A percentile compares a stretch with the other conserved stretches of the same genome.
phyloP scores from a whole-genome alignment of 2,797 vertebrate genomes.

The Sebastes baramenuke region DNA sequence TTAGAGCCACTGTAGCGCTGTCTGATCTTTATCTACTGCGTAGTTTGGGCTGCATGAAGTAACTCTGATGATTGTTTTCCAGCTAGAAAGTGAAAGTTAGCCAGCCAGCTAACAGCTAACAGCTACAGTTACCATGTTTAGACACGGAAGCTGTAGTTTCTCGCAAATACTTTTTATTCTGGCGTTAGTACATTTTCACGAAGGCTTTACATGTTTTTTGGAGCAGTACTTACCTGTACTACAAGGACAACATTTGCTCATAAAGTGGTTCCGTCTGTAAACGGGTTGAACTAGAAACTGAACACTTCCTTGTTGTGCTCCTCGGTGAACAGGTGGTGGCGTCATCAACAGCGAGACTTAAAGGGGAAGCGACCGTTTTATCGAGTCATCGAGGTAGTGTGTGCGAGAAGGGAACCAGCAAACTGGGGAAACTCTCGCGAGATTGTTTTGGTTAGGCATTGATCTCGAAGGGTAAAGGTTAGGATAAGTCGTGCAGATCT shows the following conservation, averaged over 20 bases:
- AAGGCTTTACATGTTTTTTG: fast-evolving
- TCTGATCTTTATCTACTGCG: not conserved
- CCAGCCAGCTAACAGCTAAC: not conserved
- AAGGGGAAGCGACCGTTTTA: constrained; percentile 1
- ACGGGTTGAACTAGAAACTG: not conserved
- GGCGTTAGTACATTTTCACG: not conserved
- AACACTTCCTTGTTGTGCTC: constrained; percentile 54
- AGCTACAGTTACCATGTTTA: not conserved
- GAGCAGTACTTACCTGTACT: constrained; percentile 45
- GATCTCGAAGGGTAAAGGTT: too few relatives aligned
- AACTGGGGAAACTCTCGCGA: too few relatives aligned
- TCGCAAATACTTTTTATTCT: not conserved
- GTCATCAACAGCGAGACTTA: constrained; percentile 4
- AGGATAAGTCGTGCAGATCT: too few relatives aligned
- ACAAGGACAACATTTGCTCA: constrained; percentile 24
- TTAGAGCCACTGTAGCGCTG: fast-evolving
- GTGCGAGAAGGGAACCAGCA: not conserved
- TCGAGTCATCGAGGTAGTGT: not conserved
- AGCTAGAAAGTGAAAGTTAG: not conserved
- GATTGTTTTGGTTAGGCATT: too few relatives aligned
- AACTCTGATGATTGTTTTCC: not conserved
- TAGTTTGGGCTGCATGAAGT: not conserved
- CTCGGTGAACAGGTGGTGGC: constrained; percentile 10
- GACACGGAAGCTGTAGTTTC: not conserved
- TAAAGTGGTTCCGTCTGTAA: not conserved